Base-by-base conservation (phyloP, 1,140 invertebrate species). In the Pemphigus obesinymphae region DNA sequence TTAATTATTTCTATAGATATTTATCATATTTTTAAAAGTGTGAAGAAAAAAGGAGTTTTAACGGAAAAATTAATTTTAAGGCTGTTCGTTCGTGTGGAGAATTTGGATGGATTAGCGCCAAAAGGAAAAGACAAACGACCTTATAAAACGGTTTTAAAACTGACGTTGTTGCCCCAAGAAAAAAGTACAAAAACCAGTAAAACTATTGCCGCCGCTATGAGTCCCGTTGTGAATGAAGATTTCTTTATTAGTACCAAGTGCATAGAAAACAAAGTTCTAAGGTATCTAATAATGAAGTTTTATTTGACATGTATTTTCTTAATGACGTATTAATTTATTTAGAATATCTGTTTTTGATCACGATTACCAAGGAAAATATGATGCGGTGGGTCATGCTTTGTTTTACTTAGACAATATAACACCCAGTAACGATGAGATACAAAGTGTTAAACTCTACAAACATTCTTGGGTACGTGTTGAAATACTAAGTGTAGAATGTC, bases 331-430 rank as follows among this genome's bases (percentile, higher is more conserved):
- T 53, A 40, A 53, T 58, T 26, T n/a, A 53, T 58, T 43, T 73
- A 84, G 84, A 15, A 83, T 85, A 53, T 85, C 85, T 20, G 83
- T 85, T 15, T 85, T 75, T 80, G 84, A 85, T 82, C 82, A 83
- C 31, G 82, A 83, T 31, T 66, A 68, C 3, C 80, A 83, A 78
- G 84, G 85, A 10, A 84, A 84, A 75, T 84, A 85, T 43, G 84
- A 84, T 63, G 85, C 85, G 23, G 81, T 85, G 37, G 85, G 85
- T 10, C 85, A 85, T 78, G 84, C 85, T 11, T 61, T 85, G 11
- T 84, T 84, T 53, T 84, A 84, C 55, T 63, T 85, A 20, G 84
- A 85, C 17, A 84, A 85, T 81, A 82, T 84, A 70, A 63, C 83
- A n/a, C 66, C 68, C 0, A 75, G 34, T 43, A 76, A 82, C 50